Conservation (phyloP, 2,888 invertebrate genomes). For the Hanleya hanleyi region DNA sequence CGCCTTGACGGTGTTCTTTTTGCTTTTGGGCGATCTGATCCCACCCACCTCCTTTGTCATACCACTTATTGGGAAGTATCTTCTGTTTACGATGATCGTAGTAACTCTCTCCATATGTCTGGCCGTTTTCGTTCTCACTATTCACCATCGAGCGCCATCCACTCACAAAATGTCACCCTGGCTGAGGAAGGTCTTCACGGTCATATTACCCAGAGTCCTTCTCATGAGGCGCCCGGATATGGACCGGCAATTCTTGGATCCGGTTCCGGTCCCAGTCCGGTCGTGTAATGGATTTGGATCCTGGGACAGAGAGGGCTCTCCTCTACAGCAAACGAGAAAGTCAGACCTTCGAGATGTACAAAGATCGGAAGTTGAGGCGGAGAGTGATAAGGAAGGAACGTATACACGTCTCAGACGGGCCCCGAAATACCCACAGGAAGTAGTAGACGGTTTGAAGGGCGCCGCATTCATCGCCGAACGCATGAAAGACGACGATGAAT, state of each 20-base stretch:
- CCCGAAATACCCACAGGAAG: conserved; percentile 78
- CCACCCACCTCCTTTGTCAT: conserved; percentile 98
- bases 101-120: conserved; percentile 97
- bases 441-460: conserved; percentile 55
- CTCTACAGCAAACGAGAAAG: conserved; percentile 13
- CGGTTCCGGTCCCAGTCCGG: conserved; percentile 25
- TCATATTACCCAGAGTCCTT: conserved; percentile 91
- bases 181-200: conserved; percentile 95
- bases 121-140: conserved; percentile 96
- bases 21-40: conserved; percentile 98
- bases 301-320: conserved; percentile 76
- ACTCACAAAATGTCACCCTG: conserved; percentile 98
- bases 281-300: conserved; percentile 43
- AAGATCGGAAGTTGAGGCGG: neutral
- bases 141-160: conserved; percentile 97
- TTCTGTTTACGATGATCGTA: conserved; percentile 98
- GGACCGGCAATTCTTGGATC: conserved; percentile 17
- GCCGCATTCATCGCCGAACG: conserved; percentile 63
- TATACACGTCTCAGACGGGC: conserved; percentile 1
- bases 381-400: neutral
- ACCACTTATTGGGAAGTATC: conserved; percentile 92
- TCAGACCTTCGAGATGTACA: conserved; percentile 12
- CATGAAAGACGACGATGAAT: conserved; percentile 54
- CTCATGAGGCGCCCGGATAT: conserved; percentile 88
- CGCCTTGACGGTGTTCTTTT: conserved; percentile 99